Evolutionary conservation across 37 sponge, comb jelly and placozoan species (phyloP).

Genomic region (Tethya wilhelma): DNA sequence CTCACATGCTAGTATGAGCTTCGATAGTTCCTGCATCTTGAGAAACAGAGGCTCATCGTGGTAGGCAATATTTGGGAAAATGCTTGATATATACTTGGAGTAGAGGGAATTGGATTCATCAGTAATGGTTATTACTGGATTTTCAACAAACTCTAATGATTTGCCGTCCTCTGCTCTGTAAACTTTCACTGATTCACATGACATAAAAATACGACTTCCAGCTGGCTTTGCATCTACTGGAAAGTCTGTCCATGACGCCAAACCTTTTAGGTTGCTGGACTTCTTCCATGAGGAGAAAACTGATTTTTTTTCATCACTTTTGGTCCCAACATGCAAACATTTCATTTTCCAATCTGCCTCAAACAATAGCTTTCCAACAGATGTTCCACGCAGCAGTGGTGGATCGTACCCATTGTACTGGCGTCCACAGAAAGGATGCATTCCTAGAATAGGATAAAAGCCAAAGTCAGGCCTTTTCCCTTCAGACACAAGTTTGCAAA

Average conservation of each 20-base stretch:
- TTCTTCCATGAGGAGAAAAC: slow-evolving; percentile 18
- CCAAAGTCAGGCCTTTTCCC: slow-evolving; percentile 35
- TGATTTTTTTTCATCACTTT: slow-evolving; percentile 20
- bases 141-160: slow-evolving; percentile 20
- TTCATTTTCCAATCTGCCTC: slow-evolving; percentile 69
- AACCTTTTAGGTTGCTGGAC: slow-evolving; percentile 37
- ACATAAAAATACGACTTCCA: slow-evolving; percentile 30
- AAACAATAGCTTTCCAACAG: slow-evolving; percentile 38
- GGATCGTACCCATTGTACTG: no score
- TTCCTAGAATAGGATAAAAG: no score
- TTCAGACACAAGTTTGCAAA: slow-evolving; percentile 16
- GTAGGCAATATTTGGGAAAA: slow-evolving; percentile 42
- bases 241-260: slow-evolving; percentile 40
- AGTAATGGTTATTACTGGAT: slow-evolving; percentile 47
- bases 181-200: slow-evolving; percentile 28
- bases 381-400: slow-evolving; percentile 27
- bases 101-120: not conserved
- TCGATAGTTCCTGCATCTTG: slow-evolving; percentile 52
- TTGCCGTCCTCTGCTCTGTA: slow-evolving; percentile 1
- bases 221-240: not conserved
- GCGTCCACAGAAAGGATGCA: no score
- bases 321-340: slow-evolving; percentile 39
- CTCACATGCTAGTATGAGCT: slow-evolving; percentile 41
- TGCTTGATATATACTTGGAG: slow-evolving; percentile 37
- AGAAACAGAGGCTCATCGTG: slow-evolving; percentile 60